Base-by-base conservation (phyloP, 2,113 vertebrate species). In the Zosterops lateralis region DNA sequence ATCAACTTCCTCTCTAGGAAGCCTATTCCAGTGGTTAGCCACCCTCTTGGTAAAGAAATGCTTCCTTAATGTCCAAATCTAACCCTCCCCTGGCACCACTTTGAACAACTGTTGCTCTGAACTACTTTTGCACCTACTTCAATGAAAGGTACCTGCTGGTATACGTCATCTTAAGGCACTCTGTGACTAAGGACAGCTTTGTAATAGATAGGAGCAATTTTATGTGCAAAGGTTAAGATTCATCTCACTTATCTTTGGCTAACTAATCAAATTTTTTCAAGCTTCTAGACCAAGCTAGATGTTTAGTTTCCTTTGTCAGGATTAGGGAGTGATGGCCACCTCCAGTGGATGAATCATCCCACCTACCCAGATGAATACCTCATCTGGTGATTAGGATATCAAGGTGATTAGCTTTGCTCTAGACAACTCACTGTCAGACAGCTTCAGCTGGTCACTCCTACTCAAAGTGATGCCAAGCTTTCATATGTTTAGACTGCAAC, bases 371-470 rank as follows among this genome's bases (percentile, higher is more conserved):
- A 58, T 42, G 68, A 84, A 50, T 56, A 56, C 34, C 51, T 74
- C 64, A 64, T 64, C 58, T 42, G 36, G 36, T 6, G 24, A 53
- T 64, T 34, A 42, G 5, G 38, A 42, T 64, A 53, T 28, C 31
- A 38, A 89, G 32, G 20, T 89, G 77, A 86, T 74, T 56, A 86
- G 10, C 29, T 70, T 70, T 0, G 0, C 19, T 60, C 67, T 54
- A 50, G 47, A 70, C 38, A 83, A 53, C 44, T 87, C 47, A 24
- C 50, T 70, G 68, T 51, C 56, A 87, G 81, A 60, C 25, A 84
- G 44, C 68, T 87, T 76, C 80, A 89, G 51, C 50, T 73, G 56
- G 32, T 76, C 67, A 32, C 38, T 89, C 68, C 68, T 60, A 71
- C 48, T 78, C 36, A 72, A 51, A 89, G 21, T 22, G 72, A 84